Base-by-base conservation (phyloP, 2,797 vertebrate genomes). In the Myotis myotis region DNA sequence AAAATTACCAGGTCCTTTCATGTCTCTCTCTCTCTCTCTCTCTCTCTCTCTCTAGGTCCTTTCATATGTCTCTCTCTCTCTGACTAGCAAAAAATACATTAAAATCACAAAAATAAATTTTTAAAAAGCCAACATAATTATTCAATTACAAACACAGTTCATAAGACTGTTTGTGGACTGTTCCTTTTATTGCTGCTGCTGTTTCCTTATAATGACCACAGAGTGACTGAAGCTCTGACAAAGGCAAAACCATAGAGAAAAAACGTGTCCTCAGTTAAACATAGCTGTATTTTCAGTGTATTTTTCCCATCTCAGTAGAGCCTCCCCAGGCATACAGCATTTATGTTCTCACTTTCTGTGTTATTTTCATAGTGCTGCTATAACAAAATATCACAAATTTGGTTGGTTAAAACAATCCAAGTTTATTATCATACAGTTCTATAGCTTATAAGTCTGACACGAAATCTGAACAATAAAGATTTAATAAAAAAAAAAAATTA, bases 91-190 rank as follows among this genome's bases (percentile, higher is more conserved):
- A 28, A 38, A 64, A 62, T 33, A 47, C 38, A 76, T 10, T 55
- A 70, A 80, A 94, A 72, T 53, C 44, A 79, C 44, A 72, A 64
- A 85, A 44, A 44, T 64, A 16, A 57, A 15, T 30, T 79, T 91
- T 57, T 38, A 8, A 49, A 86, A 74, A 74, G 47, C 20, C 47
- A 81, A 74, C 33, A 17, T 76, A 94, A 94, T 87, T 87, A 94
- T 60, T 80, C 23, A 74, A 16, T 57, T 19, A 72, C 28, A 60
- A 60, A 28, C 6, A 71, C 11, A 62, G 53, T 41, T 86, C 8
- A 23, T 25, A 90, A 80, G 55, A 68, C 25, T 47, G 30, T 22
- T 55, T 87, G 25, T 57, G 8, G 1, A 68, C 64, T 64, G 20
- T 36, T 80, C 33, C 75, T 87, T 74, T 57, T 4, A 1, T 19